Evolutionary conservation across 2,797 vertebrate genomes (phyloP), one percentile per base, ranked within the genome.

Genomic region (Karalla daura): DNA sequence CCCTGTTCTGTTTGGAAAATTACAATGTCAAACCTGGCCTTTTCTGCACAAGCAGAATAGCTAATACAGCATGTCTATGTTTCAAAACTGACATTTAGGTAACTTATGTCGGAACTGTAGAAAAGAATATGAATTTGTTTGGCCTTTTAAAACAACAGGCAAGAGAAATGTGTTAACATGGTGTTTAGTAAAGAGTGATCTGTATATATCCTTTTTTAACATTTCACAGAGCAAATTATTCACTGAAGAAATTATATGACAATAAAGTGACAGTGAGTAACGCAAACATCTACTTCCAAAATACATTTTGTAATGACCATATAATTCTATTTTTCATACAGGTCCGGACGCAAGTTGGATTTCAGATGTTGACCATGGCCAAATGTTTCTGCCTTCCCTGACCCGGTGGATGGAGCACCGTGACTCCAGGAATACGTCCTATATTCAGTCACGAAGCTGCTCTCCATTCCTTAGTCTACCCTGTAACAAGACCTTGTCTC

Each of bases 311-410:
- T 52, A 3, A 36, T 62, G 8, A 37, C 12, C 8, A 15, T 62
- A 37, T 55, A 0, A 5, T 63, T 74, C 7, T 60, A 0, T 15
- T 82, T 52, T 65, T 20, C 61, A 2, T 46, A 36, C 78, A 91
- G 89, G 85, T 74, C 25, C 7, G 30, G 32, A 65, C 18, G 32
- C 7, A 53, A 53, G 32, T 71, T 82, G 74, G 77, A 78, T 73
- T 85, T 63, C 69, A 40, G 52, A 68, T 74, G 76, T 70, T 83
- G 87, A 91, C 83, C 17, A 21, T 63, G 84, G 80, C 82, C 77
- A 64, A 72, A 70, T 69, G 79, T 83, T 53, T 70, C 64, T 74
- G 51, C 61, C 70, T 74, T 68, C 75, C 76, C 69, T 74, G 78
- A 79, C 69, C 74, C 60, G 61, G 76, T 47, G 73, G 86, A 59